Conservation (phyloP, 2,113 vertebrate genomes). For the Uria lomvia region DNA sequence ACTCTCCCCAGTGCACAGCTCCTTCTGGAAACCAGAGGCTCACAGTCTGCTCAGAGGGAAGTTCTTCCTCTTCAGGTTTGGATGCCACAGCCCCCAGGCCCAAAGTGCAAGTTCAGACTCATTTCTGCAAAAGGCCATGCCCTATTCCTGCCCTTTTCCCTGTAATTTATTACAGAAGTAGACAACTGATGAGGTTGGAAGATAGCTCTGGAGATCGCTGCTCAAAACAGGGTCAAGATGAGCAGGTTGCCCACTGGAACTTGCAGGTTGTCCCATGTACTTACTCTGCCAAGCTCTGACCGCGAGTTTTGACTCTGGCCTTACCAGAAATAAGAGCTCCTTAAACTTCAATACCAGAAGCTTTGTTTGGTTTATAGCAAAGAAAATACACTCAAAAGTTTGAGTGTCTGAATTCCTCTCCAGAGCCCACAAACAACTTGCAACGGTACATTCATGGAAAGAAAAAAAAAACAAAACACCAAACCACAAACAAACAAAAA, state of each 20-base stretch:
- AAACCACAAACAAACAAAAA: too few species aligned
- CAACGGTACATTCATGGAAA: not conserved
- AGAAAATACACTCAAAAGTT: not conserved
- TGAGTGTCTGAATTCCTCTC: not conserved
- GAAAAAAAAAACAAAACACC: not conserved
- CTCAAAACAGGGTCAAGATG: not conserved
- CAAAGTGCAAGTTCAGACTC: not conserved
- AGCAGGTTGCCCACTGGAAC: not conserved
- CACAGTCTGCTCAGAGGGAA: not conserved
- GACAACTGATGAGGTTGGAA: not conserved
- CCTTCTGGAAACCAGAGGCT: not conserved
- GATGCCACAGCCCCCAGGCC: not conserved
- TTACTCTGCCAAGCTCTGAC: not conserved
- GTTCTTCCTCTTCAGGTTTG: not conserved
- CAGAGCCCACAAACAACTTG: not conserved
- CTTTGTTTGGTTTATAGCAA: not conserved
- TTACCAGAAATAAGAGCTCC: not conserved
- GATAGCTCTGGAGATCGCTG: not conserved
- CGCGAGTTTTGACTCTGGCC: not conserved
- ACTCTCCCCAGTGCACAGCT: not conserved
- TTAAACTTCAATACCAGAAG: not conserved
- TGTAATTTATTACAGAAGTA: not conserved
- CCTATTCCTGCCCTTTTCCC: not conserved
- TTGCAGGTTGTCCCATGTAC: not conserved
- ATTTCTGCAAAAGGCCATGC: not conserved